Conservation (phyloP, 2,888 invertebrate species). For the Dendrolimus houi region DNA sequence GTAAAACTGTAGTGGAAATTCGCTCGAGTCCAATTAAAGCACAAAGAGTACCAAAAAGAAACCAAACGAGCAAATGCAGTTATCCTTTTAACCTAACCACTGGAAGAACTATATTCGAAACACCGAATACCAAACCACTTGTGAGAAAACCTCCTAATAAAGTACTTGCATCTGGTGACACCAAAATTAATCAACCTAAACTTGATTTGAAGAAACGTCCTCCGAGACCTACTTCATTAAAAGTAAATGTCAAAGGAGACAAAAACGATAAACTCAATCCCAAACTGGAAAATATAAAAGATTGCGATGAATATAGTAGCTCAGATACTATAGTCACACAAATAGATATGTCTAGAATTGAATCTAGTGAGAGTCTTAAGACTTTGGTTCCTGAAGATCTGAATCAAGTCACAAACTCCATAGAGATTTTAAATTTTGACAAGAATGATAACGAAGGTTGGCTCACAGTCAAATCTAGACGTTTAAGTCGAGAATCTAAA, state of each 20-base stretch:
- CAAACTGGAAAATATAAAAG: slow-evolving; percentile 45
- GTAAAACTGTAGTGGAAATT: slow-evolving; percentile 67
- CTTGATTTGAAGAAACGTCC: slow-evolving; percentile 42
- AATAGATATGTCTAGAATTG: slow-evolving; percentile 60
- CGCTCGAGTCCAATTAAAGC: slow-evolving; percentile 36
- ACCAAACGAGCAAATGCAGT: slow-evolving; percentile 58
- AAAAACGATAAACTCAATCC: slow-evolving; percentile 36
- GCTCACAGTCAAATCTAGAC: slow-evolving; percentile 90
- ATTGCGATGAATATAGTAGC: slow-evolving; percentile 67
- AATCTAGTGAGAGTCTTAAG: slow-evolving; percentile 67
- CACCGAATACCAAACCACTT: slow-evolving; percentile 30
- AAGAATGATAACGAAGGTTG: slow-evolving; percentile 83
- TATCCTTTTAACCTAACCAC: slow-evolving; percentile 71
- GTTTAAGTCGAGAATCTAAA: slow-evolving; percentile 74
- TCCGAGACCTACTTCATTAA: slow-evolving; percentile 44
- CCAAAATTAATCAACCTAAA: slow-evolving; percentile 36
- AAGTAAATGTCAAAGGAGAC: slow-evolving; percentile 47
- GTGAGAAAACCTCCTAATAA: slow-evolving; percentile 36
- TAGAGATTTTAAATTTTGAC: slow-evolving; percentile 68
- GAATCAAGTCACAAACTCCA: slow-evolving; percentile 51
- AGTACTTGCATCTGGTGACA: slow-evolving; percentile 45
- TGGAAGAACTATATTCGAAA: slow-evolving; percentile 63
- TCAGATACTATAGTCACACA: slow-evolving; percentile 73
- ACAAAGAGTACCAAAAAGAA: slow-evolving; percentile 43
- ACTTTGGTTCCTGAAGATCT: slow-evolving; percentile 65